Percentiles rank a stretch among this genome's conserved stretches.
These are phyloP conservation scores for Porites lobata DNA, from an alignment of 92 coral and sea anemone genomes.

Conservation along the genomic window DNA sequence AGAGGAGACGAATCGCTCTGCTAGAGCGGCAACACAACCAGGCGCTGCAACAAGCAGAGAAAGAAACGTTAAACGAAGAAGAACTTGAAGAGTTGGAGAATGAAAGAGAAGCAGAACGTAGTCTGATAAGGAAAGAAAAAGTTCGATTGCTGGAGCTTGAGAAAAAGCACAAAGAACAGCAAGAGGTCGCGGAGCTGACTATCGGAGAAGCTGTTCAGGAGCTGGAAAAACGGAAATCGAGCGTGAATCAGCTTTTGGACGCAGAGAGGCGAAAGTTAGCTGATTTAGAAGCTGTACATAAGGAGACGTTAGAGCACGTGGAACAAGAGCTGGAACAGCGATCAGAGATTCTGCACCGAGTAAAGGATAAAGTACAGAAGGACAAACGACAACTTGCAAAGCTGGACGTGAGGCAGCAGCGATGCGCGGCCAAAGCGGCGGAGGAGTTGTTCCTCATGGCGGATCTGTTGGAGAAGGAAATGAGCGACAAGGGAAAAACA, in stretches of 20 bases:
- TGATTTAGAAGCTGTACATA: slow-evolving; percentile 94
- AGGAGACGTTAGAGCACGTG: slow-evolving; percentile 94
- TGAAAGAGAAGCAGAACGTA: slow-evolving; percentile 96
- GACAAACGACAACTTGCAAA: slow-evolving; percentile 95
- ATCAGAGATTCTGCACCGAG: slow-evolving; percentile 94
- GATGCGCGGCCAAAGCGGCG: slow-evolving; percentile 97
- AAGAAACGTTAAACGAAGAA: slow-evolving; percentile 96
- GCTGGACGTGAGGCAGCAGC: slow-evolving; percentile 95
- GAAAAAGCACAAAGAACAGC: slow-evolving; percentile 98
- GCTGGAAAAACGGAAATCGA: slow-evolving; percentile 89
- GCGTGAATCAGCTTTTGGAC: slow-evolving; percentile 87
- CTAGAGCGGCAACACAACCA: slow-evolving; percentile 97
- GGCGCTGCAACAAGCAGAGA: slow-evolving; percentile 98
- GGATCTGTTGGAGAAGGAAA: slow-evolving; percentile 95
- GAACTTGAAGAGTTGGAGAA: slow-evolving; percentile 97
- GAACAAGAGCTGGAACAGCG: slow-evolving; percentile 93
- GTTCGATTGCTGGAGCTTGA: slow-evolving; percentile 96
- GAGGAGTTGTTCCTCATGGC: slow-evolving; percentile 99
- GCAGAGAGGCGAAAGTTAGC: slow-evolving; percentile 87
- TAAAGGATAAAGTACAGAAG: slow-evolving; percentile 93
- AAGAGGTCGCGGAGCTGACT: slow-evolving; percentile 95
- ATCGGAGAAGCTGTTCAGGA: slow-evolving; percentile 97
- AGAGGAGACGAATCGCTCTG: slow-evolving; percentile 91
- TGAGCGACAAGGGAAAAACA: slow-evolving; percentile 95
- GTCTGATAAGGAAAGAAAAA: slow-evolving; percentile 96